Conservation (phyloP, 2,888 invertebrate species). For the Oligia latruncula region DNA sequence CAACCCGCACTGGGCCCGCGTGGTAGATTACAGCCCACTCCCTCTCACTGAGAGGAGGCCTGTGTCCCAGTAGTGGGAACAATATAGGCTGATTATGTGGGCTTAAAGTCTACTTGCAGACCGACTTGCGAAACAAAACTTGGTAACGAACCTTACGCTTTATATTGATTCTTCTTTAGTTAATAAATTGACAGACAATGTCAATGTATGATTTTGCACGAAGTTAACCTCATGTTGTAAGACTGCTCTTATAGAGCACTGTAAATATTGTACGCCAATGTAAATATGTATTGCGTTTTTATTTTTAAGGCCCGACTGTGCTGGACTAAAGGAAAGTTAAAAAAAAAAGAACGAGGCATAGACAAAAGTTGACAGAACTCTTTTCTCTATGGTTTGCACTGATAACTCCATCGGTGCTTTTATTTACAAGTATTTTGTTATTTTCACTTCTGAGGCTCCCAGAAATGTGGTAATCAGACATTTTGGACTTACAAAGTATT, state of each 20-base stretch:
- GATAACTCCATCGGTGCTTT: not conserved
- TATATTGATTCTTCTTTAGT: slow-evolving; percentile 45
- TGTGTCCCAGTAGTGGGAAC: not conserved
- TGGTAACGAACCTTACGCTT: slow-evolving; percentile 1
- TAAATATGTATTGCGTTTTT: slow-evolving; percentile 56
- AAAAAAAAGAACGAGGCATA: not conserved
- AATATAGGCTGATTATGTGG: not conserved
- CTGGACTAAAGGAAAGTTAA: not conserved
- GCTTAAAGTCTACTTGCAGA: not conserved
- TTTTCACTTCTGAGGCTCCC: not conserved
- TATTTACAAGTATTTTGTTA: not conserved
- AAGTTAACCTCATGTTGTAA: slow-evolving; percentile 62
- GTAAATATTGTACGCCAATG: slow-evolving; percentile 68
- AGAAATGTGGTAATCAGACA: not conserved
- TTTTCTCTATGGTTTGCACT: not conserved
- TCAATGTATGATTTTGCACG: slow-evolving; percentile 56
- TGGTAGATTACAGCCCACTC: not conserved
- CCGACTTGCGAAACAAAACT: slow-evolving; percentile 9
- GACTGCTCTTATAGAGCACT: slow-evolving; percentile 74
- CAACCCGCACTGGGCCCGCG: not conserved
- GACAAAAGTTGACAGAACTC: not conserved
- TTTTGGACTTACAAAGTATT: not conserved
- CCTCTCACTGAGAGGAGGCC: not conserved
- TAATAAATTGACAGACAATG: slow-evolving; percentile 42
- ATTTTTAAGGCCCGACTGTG: slow-evolving; percentile 36